These are phyloP conservation scores for Mnemiopsis leidyi DNA, from an alignment of 37 sponge, comb jelly and placozoan species.

Conservation along the genomic window DNA sequence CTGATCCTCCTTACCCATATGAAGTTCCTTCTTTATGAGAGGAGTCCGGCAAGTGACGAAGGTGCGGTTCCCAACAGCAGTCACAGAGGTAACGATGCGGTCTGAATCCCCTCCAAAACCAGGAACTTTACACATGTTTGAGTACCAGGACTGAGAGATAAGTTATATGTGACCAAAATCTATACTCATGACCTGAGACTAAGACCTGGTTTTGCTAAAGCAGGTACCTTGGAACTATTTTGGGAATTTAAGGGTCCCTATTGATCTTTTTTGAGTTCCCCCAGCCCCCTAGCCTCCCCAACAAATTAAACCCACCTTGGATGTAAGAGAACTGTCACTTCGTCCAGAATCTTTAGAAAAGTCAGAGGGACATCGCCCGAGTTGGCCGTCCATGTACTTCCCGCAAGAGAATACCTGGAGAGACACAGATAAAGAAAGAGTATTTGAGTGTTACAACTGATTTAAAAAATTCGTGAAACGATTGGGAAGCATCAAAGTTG, in stretches of 20 bases:
- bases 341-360: constrained; percentile 18
- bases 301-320: constrained; percentile 30
- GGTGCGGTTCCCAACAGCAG: constrained; percentile 45
- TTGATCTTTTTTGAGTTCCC: no score
- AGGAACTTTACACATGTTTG: constrained; percentile 34
- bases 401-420: constrained; percentile 38
- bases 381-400: constrained; percentile 50
- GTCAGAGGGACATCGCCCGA: constrained; percentile 54
- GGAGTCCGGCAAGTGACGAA: constrained; percentile 51
- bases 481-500: no score
- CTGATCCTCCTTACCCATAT: background rate
- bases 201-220: no score
- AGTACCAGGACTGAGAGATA: constrained; percentile 31
- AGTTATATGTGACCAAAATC: no score
- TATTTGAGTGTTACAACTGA: no score
- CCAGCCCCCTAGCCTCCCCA: no score
- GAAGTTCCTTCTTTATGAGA: background rate
- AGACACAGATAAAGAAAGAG: no score
- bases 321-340: background rate
- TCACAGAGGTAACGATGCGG: background rate
- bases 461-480: no score
- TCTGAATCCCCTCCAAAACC: constrained; percentile 49
- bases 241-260: no score
- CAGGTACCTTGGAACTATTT: no score
- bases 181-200: no score